phyloP scores from a whole-genome alignment of 2,888 invertebrate species.

The Dinocampus coccinellae region DNA sequence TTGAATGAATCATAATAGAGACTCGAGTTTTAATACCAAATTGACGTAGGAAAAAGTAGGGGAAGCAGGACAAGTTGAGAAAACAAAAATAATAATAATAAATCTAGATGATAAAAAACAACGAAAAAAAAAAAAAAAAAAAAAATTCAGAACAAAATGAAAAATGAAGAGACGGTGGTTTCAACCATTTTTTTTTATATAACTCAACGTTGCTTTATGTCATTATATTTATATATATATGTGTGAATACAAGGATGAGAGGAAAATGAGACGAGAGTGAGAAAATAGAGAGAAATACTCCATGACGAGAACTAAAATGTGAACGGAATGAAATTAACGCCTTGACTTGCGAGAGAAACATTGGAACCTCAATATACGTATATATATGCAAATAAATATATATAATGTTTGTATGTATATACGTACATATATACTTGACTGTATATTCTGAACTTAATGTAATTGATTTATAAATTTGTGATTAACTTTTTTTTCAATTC shows the following conservation, averaged over 20 bases:
- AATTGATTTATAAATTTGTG: too few relatives aligned
- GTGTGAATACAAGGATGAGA: slow-evolving; percentile 42
- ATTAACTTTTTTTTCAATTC: too few relatives aligned
- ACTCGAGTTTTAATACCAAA: not conserved
- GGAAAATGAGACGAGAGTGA: slow-evolving; percentile 11
- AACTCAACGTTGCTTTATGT: not conserved
- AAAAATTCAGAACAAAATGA: slow-evolving; percentile 12
- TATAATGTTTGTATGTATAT: not conserved
- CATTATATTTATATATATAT: slow-evolving; percentile 32
- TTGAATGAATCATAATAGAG: slow-evolving; percentile 33
- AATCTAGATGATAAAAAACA: too few relatives aligned
- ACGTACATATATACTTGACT: too few relatives aligned
- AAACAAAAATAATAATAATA: too few relatives aligned
- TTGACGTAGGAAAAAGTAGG: not conserved
- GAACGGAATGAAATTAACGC: slow-evolving; percentile 29
- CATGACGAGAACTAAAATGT: slow-evolving; percentile 33
- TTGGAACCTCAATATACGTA: not conserved
- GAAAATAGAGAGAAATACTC: slow-evolving; percentile 15
- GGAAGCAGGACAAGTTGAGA: too few relatives aligned
- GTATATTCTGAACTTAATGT: too few relatives aligned
- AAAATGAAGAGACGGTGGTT: not conserved
- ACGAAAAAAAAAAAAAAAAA: not conserved
- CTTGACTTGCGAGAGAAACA: not conserved
- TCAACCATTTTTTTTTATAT: not conserved
- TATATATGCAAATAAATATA: not conserved